These are phyloP conservation scores for Macrophya alboannulata DNA, from an alignment of 2,888 invertebrate species.

Conservation along the genomic window DNA sequence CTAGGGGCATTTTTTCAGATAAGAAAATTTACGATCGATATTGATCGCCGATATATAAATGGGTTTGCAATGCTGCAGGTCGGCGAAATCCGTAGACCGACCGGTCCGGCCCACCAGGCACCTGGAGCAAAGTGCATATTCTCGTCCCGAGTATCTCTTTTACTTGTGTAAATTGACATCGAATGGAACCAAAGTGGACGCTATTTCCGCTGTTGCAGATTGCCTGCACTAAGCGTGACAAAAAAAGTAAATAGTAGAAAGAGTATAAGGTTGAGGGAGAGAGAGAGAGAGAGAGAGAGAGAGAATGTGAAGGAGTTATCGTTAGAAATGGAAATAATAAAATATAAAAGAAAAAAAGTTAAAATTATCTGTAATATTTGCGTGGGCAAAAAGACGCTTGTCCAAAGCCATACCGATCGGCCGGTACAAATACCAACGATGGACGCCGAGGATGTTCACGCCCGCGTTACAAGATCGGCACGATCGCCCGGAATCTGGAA, in stretches of 20 bases:
- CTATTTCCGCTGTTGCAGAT: conserved; percentile 26
- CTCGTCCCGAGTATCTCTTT: conserved; percentile 52
- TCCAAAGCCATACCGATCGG: conserved; percentile 31
- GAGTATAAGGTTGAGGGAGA: not conserved
- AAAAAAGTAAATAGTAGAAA: conserved; percentile 4
- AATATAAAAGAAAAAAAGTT: no score
- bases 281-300: no score
- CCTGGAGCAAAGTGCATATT: conserved; percentile 55
- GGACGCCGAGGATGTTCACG: conserved; percentile 53
- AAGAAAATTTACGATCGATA: conserved; percentile 46
- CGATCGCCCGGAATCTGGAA: conserved; percentile 56
- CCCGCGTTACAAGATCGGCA: conserved; percentile 56
- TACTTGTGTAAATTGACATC: conserved; percentile 44
- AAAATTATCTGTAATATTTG: not conserved
- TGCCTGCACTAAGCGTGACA: not conserved
- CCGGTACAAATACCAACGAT: conserved; percentile 41
- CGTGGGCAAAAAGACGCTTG: conserved; percentile 29
- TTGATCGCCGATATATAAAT: conserved; percentile 44
- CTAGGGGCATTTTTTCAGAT: conserved; percentile 34
- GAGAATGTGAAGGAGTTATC: conserved; percentile 4
- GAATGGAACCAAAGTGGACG: conserved; percentile 40
- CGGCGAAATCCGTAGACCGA: conserved; percentile 33
- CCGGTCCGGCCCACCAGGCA: conserved; percentile 44
- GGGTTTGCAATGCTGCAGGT: conserved; percentile 27
- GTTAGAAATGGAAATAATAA: not conserved